Percentiles rank a stretch among this genome's conserved stretches.
phyloP scores from a whole-genome alignment of 2,888 invertebrate genomes.

The Tetragonisca angustula region DNA sequence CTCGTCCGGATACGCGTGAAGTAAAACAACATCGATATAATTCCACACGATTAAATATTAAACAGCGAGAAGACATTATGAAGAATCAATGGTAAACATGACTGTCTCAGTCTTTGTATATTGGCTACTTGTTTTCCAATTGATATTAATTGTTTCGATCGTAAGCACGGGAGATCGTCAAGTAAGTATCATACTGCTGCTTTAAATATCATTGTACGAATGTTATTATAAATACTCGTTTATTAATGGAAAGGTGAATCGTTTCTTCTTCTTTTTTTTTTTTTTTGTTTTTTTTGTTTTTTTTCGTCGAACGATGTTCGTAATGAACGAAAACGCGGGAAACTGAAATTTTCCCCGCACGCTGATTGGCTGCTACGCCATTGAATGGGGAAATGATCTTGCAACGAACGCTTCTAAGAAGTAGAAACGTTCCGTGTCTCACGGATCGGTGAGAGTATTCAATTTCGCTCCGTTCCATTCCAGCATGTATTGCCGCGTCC shows the following conservation, averaged over 20 bases:
- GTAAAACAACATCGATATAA: neutral
- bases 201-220: neutral
- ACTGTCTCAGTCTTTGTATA: conserved; percentile 45
- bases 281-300: no score
- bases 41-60: neutral
- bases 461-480: conserved; percentile 57
- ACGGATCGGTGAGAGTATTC: conserved; percentile 60
- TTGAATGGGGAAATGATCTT: conserved; percentile 71
- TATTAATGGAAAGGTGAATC: neutral
- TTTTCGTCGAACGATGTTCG: neutral
- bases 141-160: conserved; percentile 1
- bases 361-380: conserved; percentile 63
- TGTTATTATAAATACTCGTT: neutral
- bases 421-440: conserved; percentile 70
- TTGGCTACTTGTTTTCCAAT: conserved; percentile 41
- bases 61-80: conserved; percentile 18
- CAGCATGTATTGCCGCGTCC: conserved; percentile 43
- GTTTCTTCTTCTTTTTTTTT: neutral
- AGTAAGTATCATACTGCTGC: conserved; percentile 45
- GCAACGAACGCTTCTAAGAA: conserved; percentile 72
- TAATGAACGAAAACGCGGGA: neutral
- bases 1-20: neutral
- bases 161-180: neutral
- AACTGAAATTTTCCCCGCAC: conserved; percentile 25
- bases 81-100: conserved; percentile 52